phyloP scores from a whole-genome alignment of 2,888 invertebrate species.

The Spodoptera littoralis region DNA sequence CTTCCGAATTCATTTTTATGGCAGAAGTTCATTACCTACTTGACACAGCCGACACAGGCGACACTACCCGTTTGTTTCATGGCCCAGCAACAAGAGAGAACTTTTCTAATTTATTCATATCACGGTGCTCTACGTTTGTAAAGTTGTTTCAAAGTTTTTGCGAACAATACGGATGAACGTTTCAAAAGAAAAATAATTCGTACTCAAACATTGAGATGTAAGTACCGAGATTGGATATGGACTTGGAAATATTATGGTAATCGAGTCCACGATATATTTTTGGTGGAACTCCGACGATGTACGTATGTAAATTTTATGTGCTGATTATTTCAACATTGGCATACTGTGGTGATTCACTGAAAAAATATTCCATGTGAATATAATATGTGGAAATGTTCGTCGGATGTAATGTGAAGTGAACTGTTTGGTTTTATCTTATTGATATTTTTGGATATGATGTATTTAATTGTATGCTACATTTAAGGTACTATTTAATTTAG shows the following conservation, averaged over 20 bases:
- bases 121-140: slow-evolving; percentile 78
- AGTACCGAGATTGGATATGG: slow-evolving; percentile 54
- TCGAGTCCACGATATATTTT: slow-evolving; percentile 48
- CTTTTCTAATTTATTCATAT: slow-evolving; percentile 88
- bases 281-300: slow-evolving; percentile 25
- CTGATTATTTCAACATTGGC: slow-evolving; percentile 47
- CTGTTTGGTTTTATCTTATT: slow-evolving; percentile 7
- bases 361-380: slow-evolving; percentile 41
- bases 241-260: slow-evolving; percentile 55
- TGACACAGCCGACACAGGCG: slow-evolving; percentile 8
- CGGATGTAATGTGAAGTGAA: slow-evolving; percentile 11
- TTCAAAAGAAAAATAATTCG: slow-evolving; percentile 72
- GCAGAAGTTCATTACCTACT: not conserved
- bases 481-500: too few relatives aligned
- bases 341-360: slow-evolving; percentile 38
- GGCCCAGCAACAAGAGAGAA: slow-evolving; percentile 65
- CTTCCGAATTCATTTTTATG: slow-evolving; percentile 7
- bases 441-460: not conserved
- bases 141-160: slow-evolving; percentile 78
- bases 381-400: slow-evolving; percentile 14
- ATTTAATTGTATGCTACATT: too few relatives aligned
- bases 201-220: slow-evolving; percentile 60
- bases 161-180: slow-evolving; percentile 81
- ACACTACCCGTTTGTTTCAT: slow-evolving; percentile 44
- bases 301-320: slow-evolving; percentile 50